Percentiles rank a stretch among this genome's conserved stretches.
phyloP scores from a whole-genome alignment of 1,140 invertebrate genomes.

The Aphelinus certus region DNA sequence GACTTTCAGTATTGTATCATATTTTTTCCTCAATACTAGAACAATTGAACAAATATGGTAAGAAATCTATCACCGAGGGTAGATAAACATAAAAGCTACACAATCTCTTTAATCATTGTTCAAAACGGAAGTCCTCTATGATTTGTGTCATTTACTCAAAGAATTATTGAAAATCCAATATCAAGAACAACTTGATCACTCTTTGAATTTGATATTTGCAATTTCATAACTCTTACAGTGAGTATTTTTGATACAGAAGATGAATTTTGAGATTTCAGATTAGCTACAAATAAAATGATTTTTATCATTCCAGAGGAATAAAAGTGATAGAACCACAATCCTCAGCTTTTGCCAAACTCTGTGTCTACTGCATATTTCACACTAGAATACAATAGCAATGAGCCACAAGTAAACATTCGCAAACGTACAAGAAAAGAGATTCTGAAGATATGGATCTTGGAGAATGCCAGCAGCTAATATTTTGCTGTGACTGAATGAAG shows the following conservation, averaged over 20 bases:
- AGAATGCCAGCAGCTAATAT: conserved; percentile 70
- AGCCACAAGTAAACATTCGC: conserved; percentile 64
- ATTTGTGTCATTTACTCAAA: conserved; percentile 83
- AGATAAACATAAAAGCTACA: conserved; percentile 83
- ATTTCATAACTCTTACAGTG: conserved; percentile 81
- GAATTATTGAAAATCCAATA: conserved; percentile 75
- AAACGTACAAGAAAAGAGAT: conserved; percentile 73
- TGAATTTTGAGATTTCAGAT: too few relatives aligned
- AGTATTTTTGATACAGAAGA: conserved; percentile 49
- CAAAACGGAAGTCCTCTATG: conserved; percentile 88
- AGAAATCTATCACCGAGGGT: conserved; percentile 77
- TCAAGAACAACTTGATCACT: conserved; percentile 74
- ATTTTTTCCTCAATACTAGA: conserved; percentile 79
- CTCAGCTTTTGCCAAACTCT: conserved; percentile 76
- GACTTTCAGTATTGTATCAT: conserved; percentile 72
- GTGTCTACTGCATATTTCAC: conserved; percentile 81
- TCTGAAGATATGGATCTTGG: conserved; percentile 70
- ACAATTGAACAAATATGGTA: conserved; percentile 81
- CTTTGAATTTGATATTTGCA: conserved; percentile 84
- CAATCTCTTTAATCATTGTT: conserved; percentile 83
- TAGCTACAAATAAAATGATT: too few relatives aligned
- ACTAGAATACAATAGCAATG: conserved; percentile 72
- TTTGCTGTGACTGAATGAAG: conserved; percentile 69
- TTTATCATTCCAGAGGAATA: conserved; percentile 62
- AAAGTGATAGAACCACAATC: conserved; percentile 82